Percentiles rank a stretch among this genome's conserved stretches.
Evolutionary conservation across 2,797 vertebrate species (phyloP).

Genomic region (Diceros bicornis): DNA sequence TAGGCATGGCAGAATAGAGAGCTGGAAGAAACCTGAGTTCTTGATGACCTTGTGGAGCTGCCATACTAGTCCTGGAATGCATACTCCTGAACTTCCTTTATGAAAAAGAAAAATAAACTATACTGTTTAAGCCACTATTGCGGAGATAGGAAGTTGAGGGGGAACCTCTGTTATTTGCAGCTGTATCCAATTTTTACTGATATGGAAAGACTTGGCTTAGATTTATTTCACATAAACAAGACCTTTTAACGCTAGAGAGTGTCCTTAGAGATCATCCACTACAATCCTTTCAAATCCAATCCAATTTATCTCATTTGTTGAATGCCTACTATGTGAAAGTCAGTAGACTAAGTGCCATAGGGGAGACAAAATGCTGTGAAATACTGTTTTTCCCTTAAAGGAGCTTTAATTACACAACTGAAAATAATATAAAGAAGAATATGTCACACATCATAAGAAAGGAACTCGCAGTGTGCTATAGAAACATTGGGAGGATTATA

Average conservation of each 20-base stretch:
- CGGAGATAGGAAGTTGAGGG: neutral
- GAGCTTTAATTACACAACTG: neutral
- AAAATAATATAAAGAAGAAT: neutral
- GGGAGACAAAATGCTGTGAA: neutral
- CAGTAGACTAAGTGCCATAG: neutral
- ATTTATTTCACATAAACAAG: conserved; percentile 27
- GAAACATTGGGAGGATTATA: accelerated
- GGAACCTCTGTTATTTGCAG: neutral
- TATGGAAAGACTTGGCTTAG: neutral
- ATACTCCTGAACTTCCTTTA: neutral
- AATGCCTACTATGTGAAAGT: neutral
- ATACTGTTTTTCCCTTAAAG: neutral
- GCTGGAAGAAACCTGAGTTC: neutral
- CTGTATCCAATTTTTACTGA: neutral
- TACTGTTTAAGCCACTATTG: neutral
- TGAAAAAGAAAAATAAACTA: neutral
- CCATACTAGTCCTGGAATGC: neutral
- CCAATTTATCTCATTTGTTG: conserved; percentile 23
- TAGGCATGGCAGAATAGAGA: neutral
- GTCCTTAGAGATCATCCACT: neutral
- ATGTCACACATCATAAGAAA: neutral
- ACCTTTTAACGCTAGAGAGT: neutral
- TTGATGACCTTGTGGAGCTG: neutral
- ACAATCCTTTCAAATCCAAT: neutral
- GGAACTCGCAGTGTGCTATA: neutral